Base-by-base conservation (phyloP, 2,113 vertebrate species). In the Antechinus flavipes region DNA sequence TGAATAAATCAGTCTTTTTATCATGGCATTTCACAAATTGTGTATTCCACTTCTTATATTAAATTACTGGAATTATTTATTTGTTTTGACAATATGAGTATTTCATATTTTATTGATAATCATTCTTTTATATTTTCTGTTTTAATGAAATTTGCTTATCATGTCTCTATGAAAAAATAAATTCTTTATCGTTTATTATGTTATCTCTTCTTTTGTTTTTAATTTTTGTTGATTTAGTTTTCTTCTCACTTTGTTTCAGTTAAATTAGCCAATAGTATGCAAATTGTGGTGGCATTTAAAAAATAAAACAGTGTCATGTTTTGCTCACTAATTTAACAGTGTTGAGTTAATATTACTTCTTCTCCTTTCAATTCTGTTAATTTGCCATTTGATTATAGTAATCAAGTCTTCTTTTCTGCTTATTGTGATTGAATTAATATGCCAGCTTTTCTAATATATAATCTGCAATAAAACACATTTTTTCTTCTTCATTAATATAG, bases 381-480 rank as follows among this genome's bases (percentile, higher is more conserved):
- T 84, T 84, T 0, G 0, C 94, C 50, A 50, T 0, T 8, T 52
- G 90, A 91, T 12, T 54, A 58, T 96, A 90, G 95, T 52, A 96
- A 96, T 61, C 95, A 97, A 89, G 47, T 91, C 96, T 93, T 54
- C 94, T 46, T 35, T 0, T 22, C 14, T 93, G 55, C 11, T 16
- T 56, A 96, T 91, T 53, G 97, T 95, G 91, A n/a, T 54, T 90
- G 96, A 56, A 91, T 23, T 4, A 91, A 89, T 68, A 12, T 84
- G 19, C 68, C 35, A 84, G n/a, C n/a, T 42, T 84, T 84, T 84
- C 68, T 84, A 42, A 84, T 84, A 42, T 22, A 23, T 42, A 84
- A 84, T 84, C 35, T 84, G 68, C 68, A 84, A 42, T 84, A 16
- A 84, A 84, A 42, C n/a, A 23, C 68, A 84, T 84, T 84, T 6